These are phyloP conservation scores for Poeciliopsis paucimaculata DNA, from an alignment of 2,797 vertebrate genomes.

Conservation along the genomic window DNA sequence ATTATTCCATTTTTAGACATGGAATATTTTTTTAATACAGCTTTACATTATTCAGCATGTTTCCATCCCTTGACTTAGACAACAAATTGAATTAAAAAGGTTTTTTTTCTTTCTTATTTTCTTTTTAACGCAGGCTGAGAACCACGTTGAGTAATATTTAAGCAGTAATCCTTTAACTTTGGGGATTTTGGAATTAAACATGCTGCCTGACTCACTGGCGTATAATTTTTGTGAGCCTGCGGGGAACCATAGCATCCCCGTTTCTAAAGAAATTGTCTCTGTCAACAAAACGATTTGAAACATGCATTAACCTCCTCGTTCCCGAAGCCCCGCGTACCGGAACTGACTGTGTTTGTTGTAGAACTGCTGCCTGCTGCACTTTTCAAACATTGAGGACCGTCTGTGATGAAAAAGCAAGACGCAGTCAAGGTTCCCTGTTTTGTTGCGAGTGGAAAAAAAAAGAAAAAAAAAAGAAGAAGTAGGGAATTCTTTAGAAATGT, in stretches of 20 bases:
- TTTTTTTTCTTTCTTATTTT: not conserved
- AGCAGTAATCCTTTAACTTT: not conserved
- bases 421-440: not conserved
- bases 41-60: not conserved
- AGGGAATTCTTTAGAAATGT: not conserved
- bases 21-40: not conserved
- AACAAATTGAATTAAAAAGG: not conserved
- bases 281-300: slow-evolving; percentile 1
- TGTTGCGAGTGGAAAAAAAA: not conserved
- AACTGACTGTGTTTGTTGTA: not conserved
- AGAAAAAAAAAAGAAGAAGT: not conserved
- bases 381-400: not conserved
- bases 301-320: not conserved
- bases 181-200: slow-evolving; percentile 1
- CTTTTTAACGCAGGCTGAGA: not conserved
- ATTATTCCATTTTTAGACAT: not conserved
- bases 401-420: not conserved
- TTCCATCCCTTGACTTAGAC: not conserved
- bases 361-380: not conserved
- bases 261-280: slow-evolving; percentile 4
- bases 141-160: not conserved
- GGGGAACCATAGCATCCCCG: not conserved
- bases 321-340: not conserved
- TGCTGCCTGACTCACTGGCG: not conserved
- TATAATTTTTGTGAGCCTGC: not conserved